Evolutionary conservation across 2,888 invertebrate species (phyloP), one percentile per base, ranked within the genome.

Genomic region (Lasioglossum leucozonium): DNA sequence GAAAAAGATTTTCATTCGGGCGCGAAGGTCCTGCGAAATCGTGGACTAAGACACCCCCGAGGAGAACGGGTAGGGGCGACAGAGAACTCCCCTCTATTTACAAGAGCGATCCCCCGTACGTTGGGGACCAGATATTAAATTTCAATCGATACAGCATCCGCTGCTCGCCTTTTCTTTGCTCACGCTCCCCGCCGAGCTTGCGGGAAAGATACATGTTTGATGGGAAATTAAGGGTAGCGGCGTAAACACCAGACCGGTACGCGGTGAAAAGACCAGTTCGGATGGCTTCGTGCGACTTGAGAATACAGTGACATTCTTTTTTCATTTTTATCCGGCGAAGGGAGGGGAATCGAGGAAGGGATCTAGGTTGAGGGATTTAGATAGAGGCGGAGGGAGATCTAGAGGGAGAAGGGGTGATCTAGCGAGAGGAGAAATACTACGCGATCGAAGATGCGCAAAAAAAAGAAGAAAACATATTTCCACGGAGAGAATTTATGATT

Each of bases 101-200:
- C 93, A 91, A 85, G 91, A 88, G 91, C 88, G 92, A 92, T 92
- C 87, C 91, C 87, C 84, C 85, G 76, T 82, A 87, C 90, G 88
- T 85, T 84, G 86, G 91, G 91, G 92, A 92, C 90, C 85, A 91
- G 93, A 93, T 94, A 94, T 94, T 94, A 94, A 94, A 94, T 94
- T 94, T 94, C 94, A 94, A 94, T 94, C 93, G 93, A 94, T 94
- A 92, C 89, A 91, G 88, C 92, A 90, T 90, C 90, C 89, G 90
- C 74, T 87, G 87, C 85, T 89, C 82, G 89, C 86, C 89, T 91
- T 91, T 91, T 90, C 90, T 89, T 89, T 89, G 69, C 87, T 79
- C 87, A 82, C 74, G 84, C 86, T 81, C 84, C 86, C 89, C 86
- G 83, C 67, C 18, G 79, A 83, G 82, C 81, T 88, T 78, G 87